Conservation (phyloP, 2,797 vertebrate species). For the Smutsia gigantea region DNA sequence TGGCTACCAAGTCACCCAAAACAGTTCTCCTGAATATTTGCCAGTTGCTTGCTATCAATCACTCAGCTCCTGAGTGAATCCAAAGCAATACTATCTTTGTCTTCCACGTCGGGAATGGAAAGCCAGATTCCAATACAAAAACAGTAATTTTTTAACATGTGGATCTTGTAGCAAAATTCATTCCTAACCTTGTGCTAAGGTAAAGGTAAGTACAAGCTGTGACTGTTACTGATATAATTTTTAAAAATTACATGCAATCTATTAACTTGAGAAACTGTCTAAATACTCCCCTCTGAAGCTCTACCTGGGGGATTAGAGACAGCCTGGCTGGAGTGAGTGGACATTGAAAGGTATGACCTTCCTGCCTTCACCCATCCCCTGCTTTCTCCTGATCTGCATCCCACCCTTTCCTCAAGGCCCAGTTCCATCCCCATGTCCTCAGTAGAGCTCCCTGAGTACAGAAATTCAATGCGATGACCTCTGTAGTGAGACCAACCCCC, state of each 20-base stretch:
- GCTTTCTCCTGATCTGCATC: not conserved
- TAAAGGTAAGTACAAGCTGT: not conserved
- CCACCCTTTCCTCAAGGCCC: not conserved
- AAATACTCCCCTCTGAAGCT: not conserved
- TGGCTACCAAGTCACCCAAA: not conserved
- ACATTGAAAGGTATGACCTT: not conserved
- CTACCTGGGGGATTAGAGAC: not conserved
- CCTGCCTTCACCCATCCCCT: not conserved
- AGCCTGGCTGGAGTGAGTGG: not conserved
- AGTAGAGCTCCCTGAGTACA: not conserved
- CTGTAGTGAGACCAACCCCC: not conserved
- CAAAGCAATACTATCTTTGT: not conserved
- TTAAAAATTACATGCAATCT: not conserved
- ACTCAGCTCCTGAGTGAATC: not conserved
- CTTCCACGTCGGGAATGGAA: not conserved
- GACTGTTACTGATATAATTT: not conserved
- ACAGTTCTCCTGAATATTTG: not conserved
- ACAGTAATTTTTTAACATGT: not conserved
- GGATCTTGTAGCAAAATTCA: not conserved
- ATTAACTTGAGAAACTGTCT: not conserved
- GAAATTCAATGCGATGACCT: not conserved
- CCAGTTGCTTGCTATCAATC: not conserved
- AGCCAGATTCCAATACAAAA: not conserved
- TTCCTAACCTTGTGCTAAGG: not conserved
- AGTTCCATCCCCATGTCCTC: not conserved